Conservation (phyloP, 1,140 invertebrate genomes). For the Diorhabda carinulata region DNA sequence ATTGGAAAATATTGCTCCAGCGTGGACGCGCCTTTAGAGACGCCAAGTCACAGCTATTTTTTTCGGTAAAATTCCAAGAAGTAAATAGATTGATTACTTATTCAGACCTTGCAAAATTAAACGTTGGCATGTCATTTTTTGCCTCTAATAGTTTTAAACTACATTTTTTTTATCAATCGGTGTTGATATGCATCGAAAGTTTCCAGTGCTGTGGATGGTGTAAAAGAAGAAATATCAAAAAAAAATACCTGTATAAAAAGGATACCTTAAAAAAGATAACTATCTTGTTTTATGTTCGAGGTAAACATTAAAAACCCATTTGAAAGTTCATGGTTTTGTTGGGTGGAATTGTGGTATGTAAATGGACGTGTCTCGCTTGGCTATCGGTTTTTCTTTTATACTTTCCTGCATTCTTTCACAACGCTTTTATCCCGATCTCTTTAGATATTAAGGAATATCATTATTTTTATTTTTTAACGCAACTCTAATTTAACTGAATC, state of each 20-base stretch:
- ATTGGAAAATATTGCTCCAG: background rate
- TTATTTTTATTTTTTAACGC: too few species aligned
- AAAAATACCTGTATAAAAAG: background rate
- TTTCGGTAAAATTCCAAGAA: too few species aligned
- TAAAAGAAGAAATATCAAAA: background rate
- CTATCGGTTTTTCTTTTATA: background rate
- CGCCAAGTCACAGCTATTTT: too few species aligned
- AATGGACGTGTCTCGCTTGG: background rate
- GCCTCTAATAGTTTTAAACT: too few species aligned
- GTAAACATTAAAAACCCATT: background rate
- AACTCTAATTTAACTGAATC: too few species aligned
- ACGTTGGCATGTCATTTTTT: too few species aligned
- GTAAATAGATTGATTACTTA: too few species aligned
- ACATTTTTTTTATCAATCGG: too few species aligned
- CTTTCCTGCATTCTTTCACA: background rate
- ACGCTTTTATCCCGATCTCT: too few species aligned
- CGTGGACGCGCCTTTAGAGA: background rate
- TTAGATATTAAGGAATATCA: too few species aligned
- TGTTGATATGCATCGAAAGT: too few species aligned
- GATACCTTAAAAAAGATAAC: background rate
- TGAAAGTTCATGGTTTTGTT: constrained; percentile 2
- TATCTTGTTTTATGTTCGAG: constrained; percentile 2
- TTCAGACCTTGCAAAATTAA: too few species aligned
- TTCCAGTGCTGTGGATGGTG: background rate
- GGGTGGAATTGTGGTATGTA: background rate